Conservation (phyloP, 2,113 vertebrate genomes). For the Aspidoscelis tigris region DNA sequence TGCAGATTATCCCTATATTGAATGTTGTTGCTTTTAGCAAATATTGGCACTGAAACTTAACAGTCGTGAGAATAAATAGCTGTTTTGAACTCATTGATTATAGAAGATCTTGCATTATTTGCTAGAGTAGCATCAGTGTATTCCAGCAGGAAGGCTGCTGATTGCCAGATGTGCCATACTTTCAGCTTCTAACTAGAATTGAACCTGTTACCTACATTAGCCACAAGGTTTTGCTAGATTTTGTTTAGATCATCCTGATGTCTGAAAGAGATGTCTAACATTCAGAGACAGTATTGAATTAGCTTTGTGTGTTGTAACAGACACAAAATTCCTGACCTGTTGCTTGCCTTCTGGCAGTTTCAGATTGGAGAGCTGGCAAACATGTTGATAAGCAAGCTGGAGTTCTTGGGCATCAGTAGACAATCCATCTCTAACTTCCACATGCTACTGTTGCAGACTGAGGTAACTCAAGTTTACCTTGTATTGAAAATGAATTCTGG, state of each 20-base stretch:
- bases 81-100: background rate
- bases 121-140: background rate
- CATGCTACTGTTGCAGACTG: constrained; percentile 94
- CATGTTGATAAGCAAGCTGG: constrained; percentile 97
- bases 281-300: background rate
- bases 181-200: background rate
- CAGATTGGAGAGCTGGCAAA: constrained; percentile 99
- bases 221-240: background rate
- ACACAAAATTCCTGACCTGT: constrained; percentile 20
- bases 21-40: background rate
- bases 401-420: constrained; percentile 97
- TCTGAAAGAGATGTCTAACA: constrained; percentile 2
- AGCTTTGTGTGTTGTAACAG: background rate
- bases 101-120: background rate
- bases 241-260: background rate
- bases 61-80: background rate
- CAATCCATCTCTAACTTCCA: constrained; percentile 98
- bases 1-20: too few relatives aligned
- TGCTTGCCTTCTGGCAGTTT: constrained; percentile 81
- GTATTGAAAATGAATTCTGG: constrained; percentile 50
- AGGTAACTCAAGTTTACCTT: constrained; percentile 80
- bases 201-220: background rate
- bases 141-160: background rate
- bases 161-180: background rate
- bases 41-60: background rate